These are phyloP conservation scores for Apostichopus parvimensis DNA, from an alignment of 35 echinoderm and acorn worm genomes.

Conservation along the genomic window DNA sequence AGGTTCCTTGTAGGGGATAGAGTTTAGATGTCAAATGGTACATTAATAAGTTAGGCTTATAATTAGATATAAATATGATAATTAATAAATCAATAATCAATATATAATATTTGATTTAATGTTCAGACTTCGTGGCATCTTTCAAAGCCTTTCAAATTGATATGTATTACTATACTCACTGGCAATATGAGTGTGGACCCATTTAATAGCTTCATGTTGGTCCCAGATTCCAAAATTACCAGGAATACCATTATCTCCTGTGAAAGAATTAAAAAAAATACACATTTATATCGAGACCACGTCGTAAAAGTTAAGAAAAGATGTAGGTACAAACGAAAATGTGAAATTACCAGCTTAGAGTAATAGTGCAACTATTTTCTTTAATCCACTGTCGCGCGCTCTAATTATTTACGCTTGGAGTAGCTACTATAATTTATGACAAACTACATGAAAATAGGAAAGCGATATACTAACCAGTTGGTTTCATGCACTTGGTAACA, in stretches of 20 bases:
- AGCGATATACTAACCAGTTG: too few species aligned
- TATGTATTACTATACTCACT: slow-evolving; percentile 43
- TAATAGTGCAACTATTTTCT: not conserved
- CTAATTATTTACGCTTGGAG: too few species aligned
- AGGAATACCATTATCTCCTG: slow-evolving; percentile 72
- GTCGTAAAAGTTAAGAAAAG: not conserved
- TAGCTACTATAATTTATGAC: too few species aligned
- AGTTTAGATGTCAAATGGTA: too few species aligned
- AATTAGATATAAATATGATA: not conserved
- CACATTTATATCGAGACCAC: too few species aligned
- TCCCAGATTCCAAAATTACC: slow-evolving; percentile 86
- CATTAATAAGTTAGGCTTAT: too few species aligned
- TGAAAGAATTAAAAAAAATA: not conserved
- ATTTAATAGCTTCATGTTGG: slow-evolving; percentile 82
- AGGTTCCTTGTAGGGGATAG: too few species aligned
- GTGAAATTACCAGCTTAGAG: not conserved
- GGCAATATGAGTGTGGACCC: slow-evolving; percentile 69
- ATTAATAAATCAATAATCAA: not conserved
- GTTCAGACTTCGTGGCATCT: too few species aligned
- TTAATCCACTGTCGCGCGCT: too few species aligned
- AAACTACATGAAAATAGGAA: too few species aligned
- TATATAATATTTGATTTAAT: not conserved
- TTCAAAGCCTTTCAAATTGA: too few species aligned
- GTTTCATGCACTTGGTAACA: too few species aligned
- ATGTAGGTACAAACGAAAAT: not conserved